phyloP scores from a whole-genome alignment of 2,113 vertebrate genomes.

The Hucho hucho region DNA sequence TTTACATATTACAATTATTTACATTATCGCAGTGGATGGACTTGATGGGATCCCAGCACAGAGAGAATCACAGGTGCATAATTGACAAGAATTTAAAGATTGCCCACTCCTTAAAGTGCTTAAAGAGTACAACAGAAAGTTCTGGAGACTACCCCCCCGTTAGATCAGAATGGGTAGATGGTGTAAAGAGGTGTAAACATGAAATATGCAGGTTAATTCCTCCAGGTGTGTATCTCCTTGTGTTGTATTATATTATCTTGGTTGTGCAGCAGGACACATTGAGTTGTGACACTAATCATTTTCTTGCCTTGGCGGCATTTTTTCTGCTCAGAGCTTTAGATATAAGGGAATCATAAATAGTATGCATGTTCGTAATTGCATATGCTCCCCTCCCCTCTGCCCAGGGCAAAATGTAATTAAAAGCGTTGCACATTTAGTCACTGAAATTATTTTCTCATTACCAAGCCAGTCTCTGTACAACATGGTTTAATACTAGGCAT shows the following conservation, averaged over 20 bases:
- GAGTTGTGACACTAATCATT: constrained; percentile 1
- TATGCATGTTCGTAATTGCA: constrained; percentile 68
- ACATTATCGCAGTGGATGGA: constrained; percentile 48
- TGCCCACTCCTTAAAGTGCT: constrained; percentile 57
- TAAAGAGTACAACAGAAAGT: constrained; percentile 35
- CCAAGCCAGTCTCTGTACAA: constrained; percentile 61
- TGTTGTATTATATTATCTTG: neutral
- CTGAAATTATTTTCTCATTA: constrained; percentile 74
- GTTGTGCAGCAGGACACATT: neutral
- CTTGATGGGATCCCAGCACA: constrained; percentile 30
- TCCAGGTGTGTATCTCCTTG: neutral
- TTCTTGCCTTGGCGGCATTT: constrained; percentile 18
- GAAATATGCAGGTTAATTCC: neutral
- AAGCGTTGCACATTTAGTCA: constrained; percentile 68
- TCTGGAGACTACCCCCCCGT: neutral
- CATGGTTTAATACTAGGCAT: constrained; percentile 62
- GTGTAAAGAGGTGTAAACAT: neutral
- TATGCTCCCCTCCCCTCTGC: constrained; percentile 60
- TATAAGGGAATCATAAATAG: constrained; percentile 53
- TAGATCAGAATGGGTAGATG: neutral
- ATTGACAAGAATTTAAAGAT: neutral
- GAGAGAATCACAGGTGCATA: neutral
- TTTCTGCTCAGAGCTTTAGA: constrained; percentile 36
- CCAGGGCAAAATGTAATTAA: constrained; percentile 77
- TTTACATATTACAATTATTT: constrained; percentile 79